Evolutionary conservation across 2,888 invertebrate genomes (phyloP).

Genomic region (Spatulosminthurus flaviceps): DNA sequence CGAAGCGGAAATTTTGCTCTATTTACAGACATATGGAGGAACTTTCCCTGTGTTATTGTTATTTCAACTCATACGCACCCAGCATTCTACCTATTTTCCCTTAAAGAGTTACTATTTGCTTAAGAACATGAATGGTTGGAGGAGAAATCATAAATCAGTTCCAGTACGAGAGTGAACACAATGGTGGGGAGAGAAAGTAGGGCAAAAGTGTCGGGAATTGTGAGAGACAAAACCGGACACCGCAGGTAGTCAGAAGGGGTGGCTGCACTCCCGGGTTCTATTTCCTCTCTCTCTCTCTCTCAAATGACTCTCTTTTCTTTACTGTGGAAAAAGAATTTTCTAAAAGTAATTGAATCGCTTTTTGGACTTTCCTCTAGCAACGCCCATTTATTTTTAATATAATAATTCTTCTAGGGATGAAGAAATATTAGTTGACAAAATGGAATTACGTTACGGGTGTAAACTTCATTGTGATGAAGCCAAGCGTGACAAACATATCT

Average conservation of each 20-base stretch:
- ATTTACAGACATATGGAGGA: neutral
- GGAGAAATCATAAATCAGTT: conserved; percentile 40
- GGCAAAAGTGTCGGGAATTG: conserved; percentile 24
- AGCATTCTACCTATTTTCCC: too few species aligned
- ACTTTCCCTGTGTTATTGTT: neutral
- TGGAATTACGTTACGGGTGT: neutral
- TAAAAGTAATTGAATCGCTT: neutral
- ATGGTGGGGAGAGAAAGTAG: conserved; percentile 27
- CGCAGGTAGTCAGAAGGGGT: conserved; percentile 2
- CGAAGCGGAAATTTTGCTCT: neutral
- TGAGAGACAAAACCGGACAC: conserved; percentile 29
- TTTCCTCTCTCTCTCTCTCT: neutral
- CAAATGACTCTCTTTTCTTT: neutral
- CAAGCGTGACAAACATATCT: neutral
- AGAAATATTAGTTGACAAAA: neutral
- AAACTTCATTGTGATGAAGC: neutral
- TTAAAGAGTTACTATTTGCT: neutral
- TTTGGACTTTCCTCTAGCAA: neutral
- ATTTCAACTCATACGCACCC: too few species aligned
- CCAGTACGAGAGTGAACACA: conserved; percentile 27
- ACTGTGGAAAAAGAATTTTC: neutral
- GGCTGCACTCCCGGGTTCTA: neutral
- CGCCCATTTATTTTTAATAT: too few species aligned
- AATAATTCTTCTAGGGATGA: too few species aligned
- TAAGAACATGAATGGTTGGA: conserved; percentile 31